phyloP scores from a whole-genome alignment of 92 coral and sea anemone genomes.

The Nematostella vectensis region DNA sequence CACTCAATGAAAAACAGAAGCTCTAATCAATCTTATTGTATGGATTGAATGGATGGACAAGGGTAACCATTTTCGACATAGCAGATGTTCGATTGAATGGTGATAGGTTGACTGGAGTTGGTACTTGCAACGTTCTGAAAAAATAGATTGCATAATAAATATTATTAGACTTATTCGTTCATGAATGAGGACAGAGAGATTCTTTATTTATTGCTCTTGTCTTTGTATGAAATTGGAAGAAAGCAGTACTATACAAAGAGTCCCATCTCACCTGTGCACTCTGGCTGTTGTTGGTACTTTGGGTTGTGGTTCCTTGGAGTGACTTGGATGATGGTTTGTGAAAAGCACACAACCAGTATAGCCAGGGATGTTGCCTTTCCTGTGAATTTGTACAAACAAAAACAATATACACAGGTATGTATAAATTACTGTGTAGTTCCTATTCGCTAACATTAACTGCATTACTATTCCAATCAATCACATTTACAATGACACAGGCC shows the following conservation, averaged over 20 bases:
- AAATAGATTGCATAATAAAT: neutral
- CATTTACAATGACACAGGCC: no score
- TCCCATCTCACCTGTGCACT: slow-evolving; percentile 72
- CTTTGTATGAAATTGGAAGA: no score
- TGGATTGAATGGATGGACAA: slow-evolving; percentile 90
- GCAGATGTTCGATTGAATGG: slow-evolving; percentile 77
- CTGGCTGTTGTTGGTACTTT: slow-evolving; percentile 67
- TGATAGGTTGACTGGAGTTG: slow-evolving; percentile 49
- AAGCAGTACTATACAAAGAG: no score
- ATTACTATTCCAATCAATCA: no score
- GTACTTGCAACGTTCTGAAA: slow-evolving; percentile 61
- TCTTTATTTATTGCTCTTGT: no score
- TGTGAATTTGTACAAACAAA: no score
- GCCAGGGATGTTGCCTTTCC: slow-evolving; percentile 90
- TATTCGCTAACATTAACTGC: no score
- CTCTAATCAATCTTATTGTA: slow-evolving; percentile 85
- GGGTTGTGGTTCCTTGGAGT: slow-evolving; percentile 57
- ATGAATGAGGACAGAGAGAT: no score
- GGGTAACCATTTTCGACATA: slow-evolving; percentile 94
- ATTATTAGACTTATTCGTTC: no score
- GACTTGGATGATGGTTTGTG: slow-evolving; percentile 59
- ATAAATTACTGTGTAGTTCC: no score
- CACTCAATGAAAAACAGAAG: no score
- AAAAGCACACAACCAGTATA: slow-evolving; percentile 78
- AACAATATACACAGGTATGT: no score